Base-by-base conservation (phyloP, 2,113 vertebrate genomes). In the Capra hircus region DNA sequence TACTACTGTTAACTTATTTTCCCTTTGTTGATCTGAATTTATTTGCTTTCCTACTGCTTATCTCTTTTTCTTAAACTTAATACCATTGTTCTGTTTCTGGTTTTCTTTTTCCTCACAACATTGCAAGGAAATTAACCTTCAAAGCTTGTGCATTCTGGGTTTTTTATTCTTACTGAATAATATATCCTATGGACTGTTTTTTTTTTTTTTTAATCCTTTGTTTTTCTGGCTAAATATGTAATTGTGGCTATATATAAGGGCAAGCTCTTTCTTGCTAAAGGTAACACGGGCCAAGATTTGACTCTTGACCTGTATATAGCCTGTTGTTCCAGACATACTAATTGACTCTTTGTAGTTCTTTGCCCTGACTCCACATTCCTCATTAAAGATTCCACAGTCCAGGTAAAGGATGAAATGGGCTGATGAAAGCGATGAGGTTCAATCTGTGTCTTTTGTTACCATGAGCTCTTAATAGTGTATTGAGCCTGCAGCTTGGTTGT, bases 171-270 rank as follows among this genome's bases (percentile, higher is more conserved):
- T 92, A 83, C 12, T 85, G 90, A 88, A 88, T 82, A 85, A 36
- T 64, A 21, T 25, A 52, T 36, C 21, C 11, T 74, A 2, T 87
- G 45, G 50, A 17, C 33, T 94, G 5, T 30, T 85, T 90, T 85
- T 84, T 71, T 71, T 40, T 71, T 74, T 74, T 40, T 43, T 77
- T 7, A 14, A 36, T 45, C 36, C 6, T 80, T 86, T 23, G 19
- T 88, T 95, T 95, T 97, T 94, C 84, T 95, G 48, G 16, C 53
- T 94, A 90, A 48, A 43, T 87, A 86, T 67, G 1, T 96, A 60
- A 92, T 23, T 94, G 2, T 95, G 71, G 87, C 71, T 93, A 23
- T 90, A 28, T 48, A 45, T 53, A 52, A 28, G 33, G 40, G 62
- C 11, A 81, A 95, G 43, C 45, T 90, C 48, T 59, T 89, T 86